These are phyloP conservation scores for Drosophila repleta DNA, from an alignment of 1,140 invertebrate genomes.

Conservation along the genomic window DNA sequence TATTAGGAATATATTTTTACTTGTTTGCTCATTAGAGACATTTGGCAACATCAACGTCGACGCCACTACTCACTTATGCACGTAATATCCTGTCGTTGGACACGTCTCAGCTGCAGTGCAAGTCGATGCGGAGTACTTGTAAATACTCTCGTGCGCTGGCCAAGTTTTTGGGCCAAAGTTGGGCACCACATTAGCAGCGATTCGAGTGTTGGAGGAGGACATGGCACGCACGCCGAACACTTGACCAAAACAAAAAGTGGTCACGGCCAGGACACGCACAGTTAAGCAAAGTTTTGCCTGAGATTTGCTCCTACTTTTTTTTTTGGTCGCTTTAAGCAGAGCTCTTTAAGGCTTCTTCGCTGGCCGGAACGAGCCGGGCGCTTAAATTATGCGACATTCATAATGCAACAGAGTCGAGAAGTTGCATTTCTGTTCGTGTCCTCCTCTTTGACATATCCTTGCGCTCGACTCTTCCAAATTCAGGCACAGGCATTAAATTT, in stretches of 20 bases:
- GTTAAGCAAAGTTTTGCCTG: slow-evolving; percentile 7
- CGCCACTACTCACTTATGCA: slow-evolving; percentile 52
- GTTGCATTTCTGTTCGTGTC: slow-evolving; percentile 24
- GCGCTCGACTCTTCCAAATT: slow-evolving; percentile 31
- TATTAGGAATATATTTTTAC: slow-evolving; percentile 8
- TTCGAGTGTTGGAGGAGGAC: slow-evolving; percentile 53
- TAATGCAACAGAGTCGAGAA: slow-evolving; percentile 67
- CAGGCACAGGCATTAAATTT: slow-evolving; percentile 64
- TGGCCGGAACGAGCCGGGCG: slow-evolving; percentile 31
- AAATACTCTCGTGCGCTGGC: slow-evolving; percentile 13
- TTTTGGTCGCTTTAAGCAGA: too few relatives aligned
- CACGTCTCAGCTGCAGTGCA: slow-evolving; percentile 53
- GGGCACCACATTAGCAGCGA: slow-evolving; percentile 29
- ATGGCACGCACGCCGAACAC: slow-evolving; percentile 60
- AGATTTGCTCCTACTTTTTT: slow-evolving; percentile 2
- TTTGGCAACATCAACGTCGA: slow-evolving; percentile 5
- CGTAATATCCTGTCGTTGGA: slow-evolving; percentile 61
- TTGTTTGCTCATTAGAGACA: slow-evolving; percentile 11
- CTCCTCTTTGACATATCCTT: slow-evolving; percentile 67
- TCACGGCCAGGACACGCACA: slow-evolving; percentile 23
- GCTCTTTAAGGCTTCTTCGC: not conserved
- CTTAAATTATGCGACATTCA: slow-evolving; percentile 79
- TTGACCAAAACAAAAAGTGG: slow-evolving; percentile 39
- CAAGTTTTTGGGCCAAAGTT: slow-evolving; percentile 49
- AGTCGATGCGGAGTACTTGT: slow-evolving; percentile 55